Conservation (phyloP, 2,888 invertebrate genomes). For the Sisyra nigra region DNA sequence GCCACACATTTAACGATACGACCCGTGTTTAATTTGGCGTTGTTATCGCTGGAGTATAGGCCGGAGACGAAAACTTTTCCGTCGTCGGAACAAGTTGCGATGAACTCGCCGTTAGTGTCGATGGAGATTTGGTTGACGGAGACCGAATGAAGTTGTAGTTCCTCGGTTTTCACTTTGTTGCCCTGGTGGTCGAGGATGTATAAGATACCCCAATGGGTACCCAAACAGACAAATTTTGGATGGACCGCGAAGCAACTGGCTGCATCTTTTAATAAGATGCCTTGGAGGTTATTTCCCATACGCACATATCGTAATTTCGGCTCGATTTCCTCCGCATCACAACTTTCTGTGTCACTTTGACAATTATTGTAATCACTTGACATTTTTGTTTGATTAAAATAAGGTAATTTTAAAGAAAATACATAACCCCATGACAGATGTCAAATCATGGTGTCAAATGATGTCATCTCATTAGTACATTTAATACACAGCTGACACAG, state of each 20-base stretch:
- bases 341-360: constrained; percentile 18
- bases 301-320: constrained; percentile 87
- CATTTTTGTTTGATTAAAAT: neutral
- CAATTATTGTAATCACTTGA: constrained; percentile 1
- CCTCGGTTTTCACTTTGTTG: constrained; percentile 56
- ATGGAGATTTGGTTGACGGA: constrained; percentile 92
- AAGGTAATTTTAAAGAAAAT: too few relatives aligned
- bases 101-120: constrained; percentile 83
- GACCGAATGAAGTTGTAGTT: constrained; percentile 64
- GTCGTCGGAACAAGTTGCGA: constrained; percentile 86
- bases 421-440: too few relatives aligned
- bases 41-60: constrained; percentile 65
- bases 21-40: constrained; percentile 60
- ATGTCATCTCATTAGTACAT: too few relatives aligned
- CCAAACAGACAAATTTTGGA: constrained; percentile 86
- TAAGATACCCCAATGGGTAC: constrained; percentile 82
- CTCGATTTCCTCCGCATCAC: constrained; percentile 47
- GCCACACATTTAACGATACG: constrained; percentile 74
- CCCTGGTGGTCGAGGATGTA: constrained; percentile 87
- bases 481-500: too few relatives aligned
- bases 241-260: constrained; percentile 90
- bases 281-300: constrained; percentile 71
- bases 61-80: constrained; percentile 79
- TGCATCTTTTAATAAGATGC: constrained; percentile 69
- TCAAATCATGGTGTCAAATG: too few relatives aligned